Evolutionary conservation across 2,888 invertebrate species (phyloP).

Genomic region (Oeneis ivallda): DNA sequence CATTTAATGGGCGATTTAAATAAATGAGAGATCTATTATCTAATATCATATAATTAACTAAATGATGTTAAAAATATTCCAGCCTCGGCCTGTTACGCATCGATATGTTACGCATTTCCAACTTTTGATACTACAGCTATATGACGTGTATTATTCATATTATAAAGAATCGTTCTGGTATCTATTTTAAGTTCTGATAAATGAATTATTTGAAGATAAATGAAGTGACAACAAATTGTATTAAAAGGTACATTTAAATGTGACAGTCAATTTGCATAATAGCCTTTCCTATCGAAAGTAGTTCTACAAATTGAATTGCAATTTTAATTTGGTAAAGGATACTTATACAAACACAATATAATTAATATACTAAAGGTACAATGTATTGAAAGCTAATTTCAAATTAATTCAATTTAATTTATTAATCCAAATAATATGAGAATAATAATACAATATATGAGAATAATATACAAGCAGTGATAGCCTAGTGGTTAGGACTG

Average conservation of each 20-base stretch:
- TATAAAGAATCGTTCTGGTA: neutral
- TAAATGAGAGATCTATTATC: too few relatives aligned
- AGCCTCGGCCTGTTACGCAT: neutral
- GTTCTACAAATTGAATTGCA: neutral
- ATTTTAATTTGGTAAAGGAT: neutral
- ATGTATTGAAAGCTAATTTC: neutral
- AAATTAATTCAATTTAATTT: too few relatives aligned
- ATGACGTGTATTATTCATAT: too few relatives aligned
- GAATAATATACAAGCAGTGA: too few relatives aligned
- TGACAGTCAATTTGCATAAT: conserved; percentile 4
- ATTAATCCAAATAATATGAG: too few relatives aligned
- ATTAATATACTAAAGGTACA: neutral
- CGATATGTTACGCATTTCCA: too few relatives aligned
- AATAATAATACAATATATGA: too few relatives aligned
- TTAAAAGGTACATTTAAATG: neutral
- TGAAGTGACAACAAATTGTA: neutral
- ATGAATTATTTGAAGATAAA: neutral
- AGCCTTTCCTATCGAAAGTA: neutral
- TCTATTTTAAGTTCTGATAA: neutral
- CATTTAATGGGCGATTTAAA: too few relatives aligned
- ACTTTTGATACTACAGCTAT: too few relatives aligned
- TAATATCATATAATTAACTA: too few relatives aligned
- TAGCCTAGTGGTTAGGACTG: too few relatives aligned
- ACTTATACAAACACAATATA: neutral
- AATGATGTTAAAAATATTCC: neutral